Percentiles rank a stretch among this genome's conserved stretches.
Conservation (phyloP, 2,888 invertebrate species). For the Ennomos fuscantarius region DNA sequence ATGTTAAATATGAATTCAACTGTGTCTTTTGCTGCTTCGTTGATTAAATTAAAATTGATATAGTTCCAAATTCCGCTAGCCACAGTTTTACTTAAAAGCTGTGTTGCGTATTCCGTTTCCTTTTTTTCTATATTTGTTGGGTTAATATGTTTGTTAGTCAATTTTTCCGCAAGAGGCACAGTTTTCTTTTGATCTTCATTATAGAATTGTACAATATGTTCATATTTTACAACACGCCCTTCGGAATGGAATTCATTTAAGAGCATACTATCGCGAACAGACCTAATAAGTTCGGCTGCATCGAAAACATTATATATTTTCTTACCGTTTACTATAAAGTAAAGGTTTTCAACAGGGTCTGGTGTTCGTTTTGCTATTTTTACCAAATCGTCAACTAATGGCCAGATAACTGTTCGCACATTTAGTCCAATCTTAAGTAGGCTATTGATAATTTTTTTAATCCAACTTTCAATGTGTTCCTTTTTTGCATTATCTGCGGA, state of each 20-base stretch:
- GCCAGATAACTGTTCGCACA: conserved; percentile 38
- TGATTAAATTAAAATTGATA: conserved; percentile 30
- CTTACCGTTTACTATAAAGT: conserved; percentile 5
- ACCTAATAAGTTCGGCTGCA: conserved; percentile 34
- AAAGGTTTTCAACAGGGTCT: conserved; percentile 7
- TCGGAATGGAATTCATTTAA: conserved; percentile 12
- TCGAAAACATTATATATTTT: conserved; percentile 43
- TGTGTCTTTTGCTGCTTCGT: conserved; percentile 32
- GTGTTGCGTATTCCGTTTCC: conserved; percentile 21
- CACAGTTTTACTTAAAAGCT: conserved; percentile 39
- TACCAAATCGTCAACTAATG: conserved; percentile 6
- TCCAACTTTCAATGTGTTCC: conserved; percentile 6
- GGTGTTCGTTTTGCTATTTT: not conserved
- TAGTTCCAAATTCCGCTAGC: conserved; percentile 39
- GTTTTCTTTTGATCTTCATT: conserved; percentile 29
- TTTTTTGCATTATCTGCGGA: not conserved
- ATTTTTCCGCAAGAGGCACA: conserved; percentile 35
- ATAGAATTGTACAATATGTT: conserved; percentile 36
- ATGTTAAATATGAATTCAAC: conserved; percentile 37
- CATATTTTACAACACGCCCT: conserved; percentile 28
- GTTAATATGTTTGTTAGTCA: conserved; percentile 34
- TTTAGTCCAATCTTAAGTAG: conserved; percentile 34
- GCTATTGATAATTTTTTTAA: not conserved
- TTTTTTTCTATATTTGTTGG: conserved; percentile 23
- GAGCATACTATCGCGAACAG: conserved; percentile 8